Percentiles rank a stretch among this genome's conserved stretches.
Conservation (phyloP, 2,113 vertebrate genomes). For the Hystrix cristata region DNA sequence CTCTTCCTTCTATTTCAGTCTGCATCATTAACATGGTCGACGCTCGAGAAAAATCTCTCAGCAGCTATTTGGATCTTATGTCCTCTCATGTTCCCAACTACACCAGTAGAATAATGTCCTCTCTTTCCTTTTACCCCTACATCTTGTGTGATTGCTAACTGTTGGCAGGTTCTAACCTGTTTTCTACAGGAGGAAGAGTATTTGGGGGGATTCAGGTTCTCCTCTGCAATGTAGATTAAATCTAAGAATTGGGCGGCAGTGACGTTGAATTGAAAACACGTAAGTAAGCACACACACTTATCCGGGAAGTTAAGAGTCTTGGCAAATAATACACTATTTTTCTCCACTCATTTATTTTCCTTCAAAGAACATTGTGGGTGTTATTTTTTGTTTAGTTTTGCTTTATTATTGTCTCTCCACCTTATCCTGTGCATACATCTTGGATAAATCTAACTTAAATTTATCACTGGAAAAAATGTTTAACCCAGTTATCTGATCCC, state of each 20-base stretch:
- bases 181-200: accelerated
- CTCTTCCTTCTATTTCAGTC: constrained; percentile 3
- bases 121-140: background rate
- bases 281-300: background rate
- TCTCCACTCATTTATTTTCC: constrained; percentile 53
- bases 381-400: constrained; percentile 69
- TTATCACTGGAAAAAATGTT: constrained; percentile 66
- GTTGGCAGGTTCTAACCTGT: background rate
- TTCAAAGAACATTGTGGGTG: constrained; percentile 41
- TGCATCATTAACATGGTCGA: background rate
- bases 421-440: constrained; percentile 72
- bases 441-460: constrained; percentile 69
- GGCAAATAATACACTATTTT: background rate
- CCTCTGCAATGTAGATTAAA: background rate
- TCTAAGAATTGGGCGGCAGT: background rate
- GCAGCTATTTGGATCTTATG: background rate
- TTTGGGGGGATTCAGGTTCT: background rate
- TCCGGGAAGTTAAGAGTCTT: background rate
- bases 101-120: background rate
- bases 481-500: constrained; percentile 75
- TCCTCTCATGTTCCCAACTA: background rate
- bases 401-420: constrained; percentile 66
- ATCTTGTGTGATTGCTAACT: background rate
- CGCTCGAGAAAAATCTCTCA: background rate
- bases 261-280: background rate